phyloP scores from a whole-genome alignment of 2,797 vertebrate species.

The Prunella strophiata region DNA sequence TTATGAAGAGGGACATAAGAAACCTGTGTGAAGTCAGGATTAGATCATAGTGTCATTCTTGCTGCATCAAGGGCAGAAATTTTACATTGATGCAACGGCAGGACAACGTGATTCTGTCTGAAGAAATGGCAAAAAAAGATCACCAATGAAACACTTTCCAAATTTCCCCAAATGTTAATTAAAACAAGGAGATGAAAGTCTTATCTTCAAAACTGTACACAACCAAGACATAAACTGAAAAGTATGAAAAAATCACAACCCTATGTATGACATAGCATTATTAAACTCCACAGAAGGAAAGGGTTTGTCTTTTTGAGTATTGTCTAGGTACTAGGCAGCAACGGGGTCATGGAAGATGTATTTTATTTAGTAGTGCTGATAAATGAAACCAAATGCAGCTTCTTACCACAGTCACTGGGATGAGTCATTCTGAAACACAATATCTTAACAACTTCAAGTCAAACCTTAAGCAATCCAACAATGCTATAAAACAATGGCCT shows the following conservation, averaged over 20 bases:
- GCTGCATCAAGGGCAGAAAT: not conserved
- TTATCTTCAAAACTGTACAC: not conserved
- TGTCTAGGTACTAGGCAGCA: not conserved
- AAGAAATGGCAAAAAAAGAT: slow-evolving; percentile 47
- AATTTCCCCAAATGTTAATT: not conserved
- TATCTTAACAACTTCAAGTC: slow-evolving; percentile 30
- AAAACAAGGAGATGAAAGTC: slow-evolving; percentile 24
- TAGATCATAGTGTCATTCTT: not conserved
- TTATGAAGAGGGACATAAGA: not conserved
- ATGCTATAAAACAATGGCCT: slow-evolving; percentile 9
- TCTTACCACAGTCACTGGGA: not conserved
- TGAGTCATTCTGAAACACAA: slow-evolving; percentile 43
- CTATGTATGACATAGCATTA: not conserved
- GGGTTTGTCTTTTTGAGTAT: not conserved
- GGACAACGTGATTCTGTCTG: slow-evolving; percentile 5
- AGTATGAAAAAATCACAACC: not conserved
- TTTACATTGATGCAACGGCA: not conserved
- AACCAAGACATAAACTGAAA: not conserved
- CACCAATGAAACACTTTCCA: slow-evolving; percentile 24
- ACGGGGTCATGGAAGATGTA: not conserved
- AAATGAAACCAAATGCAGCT: slow-evolving; percentile 51
- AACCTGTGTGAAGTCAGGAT: not conserved
- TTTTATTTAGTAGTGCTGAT: slow-evolving; percentile 18
- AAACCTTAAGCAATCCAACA: slow-evolving; percentile 35
- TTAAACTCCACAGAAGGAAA: not conserved